phyloP scores from a whole-genome alignment of 2,888 invertebrate genomes.

The Serripes groenlandicus region DNA sequence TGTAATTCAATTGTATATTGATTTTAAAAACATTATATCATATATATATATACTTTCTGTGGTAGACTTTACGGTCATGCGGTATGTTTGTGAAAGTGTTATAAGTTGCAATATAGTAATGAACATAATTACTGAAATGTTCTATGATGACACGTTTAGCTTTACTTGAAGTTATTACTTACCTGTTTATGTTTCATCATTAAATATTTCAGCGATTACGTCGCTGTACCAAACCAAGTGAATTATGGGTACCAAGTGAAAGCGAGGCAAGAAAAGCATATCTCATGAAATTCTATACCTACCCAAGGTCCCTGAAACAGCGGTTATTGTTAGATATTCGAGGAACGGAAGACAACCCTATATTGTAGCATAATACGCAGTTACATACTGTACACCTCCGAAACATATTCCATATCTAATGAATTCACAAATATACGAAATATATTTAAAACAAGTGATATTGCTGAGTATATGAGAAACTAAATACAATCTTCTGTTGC shows the following conservation, averaged over 20 bases:
- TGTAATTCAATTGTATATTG: no score
- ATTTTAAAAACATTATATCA: not conserved
- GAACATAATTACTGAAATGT: not conserved
- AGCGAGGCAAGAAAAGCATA: not conserved
- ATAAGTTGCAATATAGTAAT: not conserved
- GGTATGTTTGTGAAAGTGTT: not conserved
- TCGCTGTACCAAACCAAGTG: not conserved
- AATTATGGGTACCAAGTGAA: not conserved
- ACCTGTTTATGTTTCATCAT: not conserved
- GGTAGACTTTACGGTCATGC: not conserved
- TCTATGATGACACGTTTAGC: not conserved
- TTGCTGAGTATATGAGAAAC: no score
- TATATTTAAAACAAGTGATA: no score
- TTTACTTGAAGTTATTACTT: not conserved
- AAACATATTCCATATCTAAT: no score
- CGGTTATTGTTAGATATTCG: not conserved
- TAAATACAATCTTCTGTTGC: no score
- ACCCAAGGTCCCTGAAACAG: not conserved
- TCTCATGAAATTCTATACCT: not conserved
- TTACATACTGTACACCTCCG: no score
- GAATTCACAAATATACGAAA: no score
- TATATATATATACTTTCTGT: not conserved
- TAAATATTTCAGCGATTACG: not conserved
- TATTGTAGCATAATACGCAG: no score
- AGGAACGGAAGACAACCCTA: slow-evolving; percentile 4